Evolutionary conservation across 2,113 vertebrate species (phyloP), one percentile per base, ranked within the genome.

Genomic region (Oenanthe melanoleuca): DNA sequence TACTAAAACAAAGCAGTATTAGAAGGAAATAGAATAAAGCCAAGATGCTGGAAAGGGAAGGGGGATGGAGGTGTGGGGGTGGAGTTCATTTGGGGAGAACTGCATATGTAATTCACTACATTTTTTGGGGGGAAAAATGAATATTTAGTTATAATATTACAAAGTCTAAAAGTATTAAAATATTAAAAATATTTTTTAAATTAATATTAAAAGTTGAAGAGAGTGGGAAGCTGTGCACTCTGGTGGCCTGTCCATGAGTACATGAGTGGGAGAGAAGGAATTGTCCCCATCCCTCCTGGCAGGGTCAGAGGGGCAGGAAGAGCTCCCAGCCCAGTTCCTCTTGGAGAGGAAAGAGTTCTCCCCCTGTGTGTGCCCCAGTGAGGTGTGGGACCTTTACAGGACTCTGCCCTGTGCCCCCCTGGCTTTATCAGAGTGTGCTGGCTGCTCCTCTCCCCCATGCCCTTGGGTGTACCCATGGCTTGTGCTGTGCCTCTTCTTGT

Each of bases 201-300:
- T 37, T 80, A 77, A 59, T 45, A 45, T 18, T 21, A 45, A 50
- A 86, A 60, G 4, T n/a, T 34, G 80, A 49, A 33, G 13, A 52
- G 45, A n/a, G 7, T 8, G 55, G 22, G 55, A 88, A 73, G 40
- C 9, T 13, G 7, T 57, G 5, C 22, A 4, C 9, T 42, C 33
- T 61, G 23, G 9, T 23, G 22, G 19, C 23, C 42, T 83, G n/a
- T 10, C 22, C 10, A 8, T 13, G 5, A 1, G 5, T 57, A 17
- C 52, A 2, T 9, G 19, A 12, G 13, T 53, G 15, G 29, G 13
- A 65, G 37, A 70, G 31, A 47, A 80, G 31, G 14, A n/a, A 2
- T 5, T 5, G 2, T 23, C 9, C 25, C 80, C 1, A 2, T 40
- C 8, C 12, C 5, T 56, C 11, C 20, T 0, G 0, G 21, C 9